Evolutionary conservation across 1,140 invertebrate genomes (phyloP), one percentile per base, ranked within the genome.

Genomic region (Procambarus clarkii): DNA sequence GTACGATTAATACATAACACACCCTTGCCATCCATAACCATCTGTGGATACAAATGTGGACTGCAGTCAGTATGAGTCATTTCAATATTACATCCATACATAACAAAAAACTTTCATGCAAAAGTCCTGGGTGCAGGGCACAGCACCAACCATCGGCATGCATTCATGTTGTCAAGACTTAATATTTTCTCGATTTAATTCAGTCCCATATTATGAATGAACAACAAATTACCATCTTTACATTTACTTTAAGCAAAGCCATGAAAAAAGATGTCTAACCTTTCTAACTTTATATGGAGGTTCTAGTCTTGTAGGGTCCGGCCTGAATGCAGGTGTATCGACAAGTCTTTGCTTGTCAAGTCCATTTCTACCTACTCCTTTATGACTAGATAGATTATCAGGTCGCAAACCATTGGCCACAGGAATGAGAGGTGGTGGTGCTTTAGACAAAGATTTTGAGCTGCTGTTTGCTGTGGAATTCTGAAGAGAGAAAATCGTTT

Each of bases 301-400:
- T 45, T 93, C 92, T 71, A 85, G 84, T 88, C 91, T 90, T 50
- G 92, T 92, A 69, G 88, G 92, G 60, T 93, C 92, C n/a, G 92
- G 92, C 45, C 92, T 90, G 79, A 92, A 93, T 4, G 91, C 88
- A 24, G 92, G 92, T 24, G 91, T 91, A 54, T 93, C 92, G 21
- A 92, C 91, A 1, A 93, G 88, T 60, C 91, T 83, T 74, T 92
- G 92, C 64, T 93, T 93, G 79, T 93, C 92, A 13, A 93, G 79
- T 13, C 92, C 92, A 46, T 92, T 93, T 82, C 92, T 90, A 54
- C 91, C 88, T 24, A 91, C 87, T 48, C 92, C 92, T 71, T 93
- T 93, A 84, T 93, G 92, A 81, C 91, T 93, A 91, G 91, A 92
- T 34, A 92, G 88, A 86, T 93, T 93, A 78, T 92, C 92, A 24